phyloP scores from a whole-genome alignment of 2,113 vertebrate genomes.

The Centropristis striata region DNA sequence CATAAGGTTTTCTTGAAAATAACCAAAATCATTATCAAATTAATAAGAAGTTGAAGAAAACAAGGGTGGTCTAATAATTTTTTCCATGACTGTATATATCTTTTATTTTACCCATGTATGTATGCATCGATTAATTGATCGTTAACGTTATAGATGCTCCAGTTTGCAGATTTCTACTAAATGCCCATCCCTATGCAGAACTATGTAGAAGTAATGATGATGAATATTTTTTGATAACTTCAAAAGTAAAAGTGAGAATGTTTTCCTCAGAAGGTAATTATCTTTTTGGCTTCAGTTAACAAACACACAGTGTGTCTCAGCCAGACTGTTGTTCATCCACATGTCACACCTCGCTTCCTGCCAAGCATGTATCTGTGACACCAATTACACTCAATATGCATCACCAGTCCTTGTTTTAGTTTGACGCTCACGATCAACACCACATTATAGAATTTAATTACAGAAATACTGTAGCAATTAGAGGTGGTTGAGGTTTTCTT shows the following conservation, averaged over 20 bases:
- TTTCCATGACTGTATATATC: too few species aligned
- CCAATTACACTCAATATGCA: constrained; percentile 45
- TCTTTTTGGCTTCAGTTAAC: constrained; percentile 30
- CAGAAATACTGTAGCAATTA: constrained; percentile 10
- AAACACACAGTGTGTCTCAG: constrained; percentile 3
- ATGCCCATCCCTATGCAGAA: too few species aligned
- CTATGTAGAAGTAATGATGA: constrained; percentile 4
- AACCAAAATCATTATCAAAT: too few species aligned
- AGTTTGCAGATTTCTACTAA: too few species aligned
- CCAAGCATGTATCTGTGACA: constrained; percentile 32
- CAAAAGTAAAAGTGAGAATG: background rate
- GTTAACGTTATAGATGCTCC: too few species aligned
- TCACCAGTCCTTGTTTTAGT: constrained; percentile 32
- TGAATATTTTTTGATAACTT: background rate
- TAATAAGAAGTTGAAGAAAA: too few species aligned
- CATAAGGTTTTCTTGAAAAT: too few species aligned
- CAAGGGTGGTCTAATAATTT: too few species aligned
- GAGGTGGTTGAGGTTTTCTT: background rate
- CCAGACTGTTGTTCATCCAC: constrained; percentile 40
- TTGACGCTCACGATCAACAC: constrained; percentile 21
- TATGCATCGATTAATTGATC: too few species aligned
- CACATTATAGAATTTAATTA: constrained; percentile 15
- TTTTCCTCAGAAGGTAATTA: constrained; percentile 35
- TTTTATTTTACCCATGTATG: too few species aligned
- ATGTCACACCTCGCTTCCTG: background rate